phyloP scores from a whole-genome alignment of 1,140 invertebrate genomes.

The Phymorhynchus buccinoides region DNA sequence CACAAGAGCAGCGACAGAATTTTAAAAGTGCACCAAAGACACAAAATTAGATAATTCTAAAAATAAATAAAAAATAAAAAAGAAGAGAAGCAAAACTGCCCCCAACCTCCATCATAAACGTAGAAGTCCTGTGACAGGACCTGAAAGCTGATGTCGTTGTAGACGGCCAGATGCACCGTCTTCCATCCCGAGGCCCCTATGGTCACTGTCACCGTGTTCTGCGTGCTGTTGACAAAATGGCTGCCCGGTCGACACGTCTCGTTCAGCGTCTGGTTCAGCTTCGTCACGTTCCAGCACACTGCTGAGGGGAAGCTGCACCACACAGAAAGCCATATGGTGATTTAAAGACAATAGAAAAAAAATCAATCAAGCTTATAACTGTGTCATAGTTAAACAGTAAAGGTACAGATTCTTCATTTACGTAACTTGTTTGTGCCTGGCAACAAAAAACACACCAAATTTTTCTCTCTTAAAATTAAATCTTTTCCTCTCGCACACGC shows the following conservation, averaged over 20 bases:
- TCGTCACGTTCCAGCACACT: constrained; percentile 46
- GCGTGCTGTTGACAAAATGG: constrained; percentile 31
- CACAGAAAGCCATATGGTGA: no score
- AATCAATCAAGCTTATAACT: no score
- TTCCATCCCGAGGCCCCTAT: constrained; percentile 32
- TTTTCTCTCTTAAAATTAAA: no score
- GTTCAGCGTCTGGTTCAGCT: neutral
- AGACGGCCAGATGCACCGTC: constrained; percentile 42
- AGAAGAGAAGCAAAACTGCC: neutral
- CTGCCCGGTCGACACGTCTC: neutral
- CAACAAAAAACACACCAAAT: no score
- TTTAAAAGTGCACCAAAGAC: no score
- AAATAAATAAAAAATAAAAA: neutral
- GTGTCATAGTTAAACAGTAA: no score
- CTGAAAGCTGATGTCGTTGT: constrained; percentile 45
- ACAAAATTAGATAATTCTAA: no score
- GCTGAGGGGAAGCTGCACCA: constrained; percentile 36
- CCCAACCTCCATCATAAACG: constrained; percentile 43
- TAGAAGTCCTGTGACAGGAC: constrained; percentile 20
- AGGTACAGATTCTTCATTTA: no score
- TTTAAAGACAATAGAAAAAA: no score
- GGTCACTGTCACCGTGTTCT: constrained; percentile 35
- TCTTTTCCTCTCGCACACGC: no score
- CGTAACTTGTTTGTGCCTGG: no score
- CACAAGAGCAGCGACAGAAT: no score